phyloP scores from a whole-genome alignment of 2,888 invertebrate species.

The Ametastegia equiseti region DNA sequence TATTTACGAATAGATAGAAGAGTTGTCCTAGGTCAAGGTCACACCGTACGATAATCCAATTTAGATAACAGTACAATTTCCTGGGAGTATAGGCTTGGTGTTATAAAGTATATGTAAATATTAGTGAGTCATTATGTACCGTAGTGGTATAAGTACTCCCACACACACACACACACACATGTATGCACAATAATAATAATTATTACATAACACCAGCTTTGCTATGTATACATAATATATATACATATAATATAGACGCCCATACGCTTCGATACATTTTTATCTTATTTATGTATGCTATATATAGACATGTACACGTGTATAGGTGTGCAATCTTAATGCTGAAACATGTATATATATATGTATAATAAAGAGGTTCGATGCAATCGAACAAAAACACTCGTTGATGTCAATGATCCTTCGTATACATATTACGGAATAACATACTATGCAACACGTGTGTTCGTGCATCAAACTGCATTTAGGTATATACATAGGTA shows the following conservation, averaged over 20 bases:
- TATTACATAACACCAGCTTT: neutral
- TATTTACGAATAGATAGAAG: slow-evolving; percentile 39
- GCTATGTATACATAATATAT: neutral
- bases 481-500: slow-evolving; percentile 36
- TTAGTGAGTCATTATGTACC: slow-evolving; percentile 38
- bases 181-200: neutral
- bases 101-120: slow-evolving; percentile 34
- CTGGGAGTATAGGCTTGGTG: neutral
- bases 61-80: slow-evolving; percentile 61
- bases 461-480: neutral
- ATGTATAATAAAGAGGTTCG: neutral
- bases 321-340: no score
- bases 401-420: slow-evolving; percentile 26
- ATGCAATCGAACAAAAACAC: neutral
- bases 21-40: slow-evolving; percentile 62
- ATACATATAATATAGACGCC: neutral
- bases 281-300: neutral
- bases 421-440: slow-evolving; percentile 17
- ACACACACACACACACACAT: neutral
- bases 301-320: neutral
- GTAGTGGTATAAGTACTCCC: neutral
- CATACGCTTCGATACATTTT: neutral
- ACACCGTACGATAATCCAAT: slow-evolving; percentile 60
- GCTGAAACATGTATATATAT: neutral
- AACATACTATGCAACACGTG: slow-evolving; percentile 33